Evolutionary conservation across 2,113 vertebrate species (phyloP), one percentile per base, ranked within the genome.

Genomic region (Sylvicapra grimmia): DNA sequence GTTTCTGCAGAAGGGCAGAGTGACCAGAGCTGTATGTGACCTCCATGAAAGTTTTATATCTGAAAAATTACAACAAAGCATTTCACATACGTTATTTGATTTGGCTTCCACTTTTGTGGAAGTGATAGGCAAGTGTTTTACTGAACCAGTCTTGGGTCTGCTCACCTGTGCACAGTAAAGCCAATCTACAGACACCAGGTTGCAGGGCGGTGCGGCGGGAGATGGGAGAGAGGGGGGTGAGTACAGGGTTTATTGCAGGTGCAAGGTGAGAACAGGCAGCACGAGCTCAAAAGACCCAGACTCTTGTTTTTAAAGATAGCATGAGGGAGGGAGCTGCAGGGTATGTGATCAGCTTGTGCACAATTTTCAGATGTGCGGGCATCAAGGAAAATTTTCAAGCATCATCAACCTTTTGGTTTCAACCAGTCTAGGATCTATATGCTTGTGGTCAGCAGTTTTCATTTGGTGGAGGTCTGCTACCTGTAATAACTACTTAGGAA

Each of bases 141-240:
- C 47, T 51, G 16, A 80, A 51, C 29, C 29, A 51, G 47, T 33
- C 79, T 51, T 33, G 79, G 29, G 29, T 19, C 47, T 9, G 9
- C 27, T 51, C 8, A 5, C 29, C 27, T 25, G 36, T 75, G 72
- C 27, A 51, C 27, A 19, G 6, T 33, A 82, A 82, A 49, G 77
- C 44, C 77, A 31, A 31, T 3, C 79, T 51, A 51, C 16, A 33
- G 79, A 33, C 9, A 53, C 47, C 5, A 33, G 29, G 49, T 11
- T 82, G 47, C 1, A 0, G 15, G 2, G 40, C 1, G 1, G 21
- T 25, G 9, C 0, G 1, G 5, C 58, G 1, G 61, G 0, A 1
- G 1, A 44, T 3, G 25, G 16, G 29, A 0, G n/a, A 0, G 18
- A 1, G 2, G 0, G 47, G 47, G 0, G 4, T 1, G 44, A 51